Percentiles rank a stretch among this genome's conserved stretches.
phyloP scores from a whole-genome alignment of 2,888 invertebrate species.

The Drosophila suboccidentalis region DNA sequence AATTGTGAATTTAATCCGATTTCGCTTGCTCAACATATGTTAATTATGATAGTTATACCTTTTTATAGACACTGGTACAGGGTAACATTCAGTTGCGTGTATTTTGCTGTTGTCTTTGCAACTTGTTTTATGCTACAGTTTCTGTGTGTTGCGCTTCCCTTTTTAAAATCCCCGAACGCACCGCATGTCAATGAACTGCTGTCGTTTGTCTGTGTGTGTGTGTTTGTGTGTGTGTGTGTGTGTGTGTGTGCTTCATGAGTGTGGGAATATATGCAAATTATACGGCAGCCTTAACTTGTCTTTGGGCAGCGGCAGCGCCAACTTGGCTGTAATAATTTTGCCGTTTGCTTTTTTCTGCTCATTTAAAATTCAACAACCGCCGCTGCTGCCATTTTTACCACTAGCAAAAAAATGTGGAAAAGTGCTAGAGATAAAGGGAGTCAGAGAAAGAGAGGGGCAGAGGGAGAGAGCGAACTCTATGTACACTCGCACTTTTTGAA shows the following conservation, averaged over 20 bases:
- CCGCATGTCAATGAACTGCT: constrained; percentile 70
- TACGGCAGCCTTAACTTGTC: constrained; percentile 72
- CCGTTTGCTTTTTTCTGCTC: constrained; percentile 74
- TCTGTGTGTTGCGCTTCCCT: constrained; percentile 22
- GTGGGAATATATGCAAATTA: constrained; percentile 67
- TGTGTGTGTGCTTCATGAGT: constrained; percentile 9
- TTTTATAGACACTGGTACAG: not conserved
- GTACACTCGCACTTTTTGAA: constrained; percentile 62
- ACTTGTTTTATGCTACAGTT: constrained; percentile 57
- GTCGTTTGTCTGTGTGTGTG: constrained; percentile 37
- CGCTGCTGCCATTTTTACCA: constrained; percentile 42
- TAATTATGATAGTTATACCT: too few species aligned
- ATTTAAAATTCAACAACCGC: constrained; percentile 81
- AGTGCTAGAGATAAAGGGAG: constrained; percentile 5
- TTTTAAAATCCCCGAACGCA: constrained; percentile 70
- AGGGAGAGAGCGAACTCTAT: constrained; percentile 2
- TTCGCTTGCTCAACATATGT: too few species aligned
- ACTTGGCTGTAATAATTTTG: constrained; percentile 70
- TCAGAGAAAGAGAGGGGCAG: not conserved
- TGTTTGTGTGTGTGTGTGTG: constrained; percentile 22
- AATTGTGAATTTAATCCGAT: too few species aligned
- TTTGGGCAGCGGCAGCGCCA: constrained; percentile 51
- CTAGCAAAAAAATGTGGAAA: constrained; percentile 13
- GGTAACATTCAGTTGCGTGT: not conserved
- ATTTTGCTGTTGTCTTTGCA: not conserved